These are phyloP conservation scores for Dipodomys spectabilis DNA, from an alignment of 2,113 vertebrate species.

Conservation along the genomic window DNA sequence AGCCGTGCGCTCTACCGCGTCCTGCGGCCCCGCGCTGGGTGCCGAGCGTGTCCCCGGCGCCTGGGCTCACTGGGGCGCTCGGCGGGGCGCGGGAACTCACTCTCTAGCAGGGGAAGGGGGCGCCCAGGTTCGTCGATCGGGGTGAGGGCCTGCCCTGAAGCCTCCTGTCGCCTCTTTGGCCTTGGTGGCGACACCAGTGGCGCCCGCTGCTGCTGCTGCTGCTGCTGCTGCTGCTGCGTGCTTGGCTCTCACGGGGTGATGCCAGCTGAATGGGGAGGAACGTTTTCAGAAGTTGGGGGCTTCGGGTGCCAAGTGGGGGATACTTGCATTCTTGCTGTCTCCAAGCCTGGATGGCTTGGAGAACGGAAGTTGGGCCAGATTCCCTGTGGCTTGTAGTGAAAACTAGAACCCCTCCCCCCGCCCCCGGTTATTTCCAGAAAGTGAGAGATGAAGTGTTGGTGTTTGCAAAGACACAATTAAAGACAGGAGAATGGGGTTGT, in stretches of 20 bases:
- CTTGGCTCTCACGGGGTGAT: neutral
- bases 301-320: slow-evolving; percentile 1
- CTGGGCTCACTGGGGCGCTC: neutral
- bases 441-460: neutral
- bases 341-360: neutral
- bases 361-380: neutral
- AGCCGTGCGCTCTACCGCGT: slow-evolving; percentile 42
- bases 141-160: neutral
- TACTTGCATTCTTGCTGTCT: slow-evolving; percentile 15
- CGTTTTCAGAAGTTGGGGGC: slow-evolving; percentile 63
- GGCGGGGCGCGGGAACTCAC: neutral
- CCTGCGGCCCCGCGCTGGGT: neutral
- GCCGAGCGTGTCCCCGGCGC: neutral
- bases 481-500: neutral
- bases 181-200: neutral
- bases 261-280: slow-evolving; percentile 20
- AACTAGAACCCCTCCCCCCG: neutral
- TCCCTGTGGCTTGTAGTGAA: neutral
- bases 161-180: neutral
- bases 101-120: neutral
- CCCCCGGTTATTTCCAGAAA: neutral
- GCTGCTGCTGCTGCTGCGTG: neutral
- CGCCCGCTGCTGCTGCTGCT: neutral
- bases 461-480: neutral
- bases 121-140: neutral